phyloP scores from a whole-genome alignment of 1,140 invertebrate species.

The Dysdera silvatica region DNA sequence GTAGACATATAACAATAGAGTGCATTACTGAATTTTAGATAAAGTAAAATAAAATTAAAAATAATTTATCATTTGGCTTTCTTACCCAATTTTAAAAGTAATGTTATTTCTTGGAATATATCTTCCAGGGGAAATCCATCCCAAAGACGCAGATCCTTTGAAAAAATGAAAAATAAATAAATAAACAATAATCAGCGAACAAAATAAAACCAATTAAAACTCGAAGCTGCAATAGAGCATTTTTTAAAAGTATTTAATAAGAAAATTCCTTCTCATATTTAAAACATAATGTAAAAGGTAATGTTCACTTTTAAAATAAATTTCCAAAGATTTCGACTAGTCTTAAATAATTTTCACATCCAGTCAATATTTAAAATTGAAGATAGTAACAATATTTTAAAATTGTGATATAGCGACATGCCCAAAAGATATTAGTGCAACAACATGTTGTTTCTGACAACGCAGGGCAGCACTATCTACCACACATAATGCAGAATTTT shows the following conservation, averaged over 20 bases:
- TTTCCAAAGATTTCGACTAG: no score
- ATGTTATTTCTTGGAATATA: constrained; percentile 16
- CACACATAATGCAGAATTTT: no score
- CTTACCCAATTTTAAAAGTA: constrained; percentile 20
- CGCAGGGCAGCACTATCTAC: no score
- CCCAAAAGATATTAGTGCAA: no score
- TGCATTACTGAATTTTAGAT: not conserved
- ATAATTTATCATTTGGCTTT: not conserved
- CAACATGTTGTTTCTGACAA: no score
- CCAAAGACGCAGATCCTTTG: constrained; percentile 7
- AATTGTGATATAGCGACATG: no score
- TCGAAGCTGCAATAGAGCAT: not conserved
- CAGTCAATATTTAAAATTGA: no score
- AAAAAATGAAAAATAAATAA: not conserved
- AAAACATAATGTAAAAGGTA: not conserved
- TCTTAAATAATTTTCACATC: no score
- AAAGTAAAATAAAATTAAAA: not conserved
- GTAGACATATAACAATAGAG: not conserved
- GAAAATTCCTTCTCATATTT: not conserved
- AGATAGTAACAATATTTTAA: no score
- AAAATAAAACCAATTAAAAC: not conserved
- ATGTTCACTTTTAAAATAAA: not conserved
- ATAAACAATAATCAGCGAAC: not conserved
- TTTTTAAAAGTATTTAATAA: not conserved
- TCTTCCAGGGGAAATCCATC: constrained; percentile 5